Evolutionary conservation across 64 coral and sea anemone species (phyloP), one percentile per base, ranked within the genome.

Genomic region (Montipora capricornis): DNA sequence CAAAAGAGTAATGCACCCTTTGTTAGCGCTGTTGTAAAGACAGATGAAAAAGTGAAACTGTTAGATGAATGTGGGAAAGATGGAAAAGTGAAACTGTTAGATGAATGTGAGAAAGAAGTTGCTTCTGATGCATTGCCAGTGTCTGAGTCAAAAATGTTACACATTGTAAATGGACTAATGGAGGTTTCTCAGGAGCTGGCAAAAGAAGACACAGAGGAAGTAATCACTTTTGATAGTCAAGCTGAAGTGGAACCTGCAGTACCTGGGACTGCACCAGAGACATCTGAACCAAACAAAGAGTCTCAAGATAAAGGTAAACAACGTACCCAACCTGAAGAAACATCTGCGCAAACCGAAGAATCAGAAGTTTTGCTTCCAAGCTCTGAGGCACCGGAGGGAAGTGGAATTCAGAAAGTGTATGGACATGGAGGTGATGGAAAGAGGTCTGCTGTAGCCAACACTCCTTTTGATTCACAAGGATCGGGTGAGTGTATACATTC

Each of bases 401-500:
- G n/a, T n/a, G n/a, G n/a, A n/a, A n/a, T n/a, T n/a, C n/a, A n/a
- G n/a, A n/a, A n/a, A n/a, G n/a, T n/a, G n/a, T n/a, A n/a, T n/a
- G n/a, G n/a, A n/a, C n/a, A 77, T 44, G 71, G 59, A 19, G 87
- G 6, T 20, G 87, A 77, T 1, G 10, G 26, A 8, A 89, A 89
- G 74, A 10, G 4, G 8, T 14, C 87, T 5, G 9, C 12, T 20
- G 66, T 8, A 47, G 1, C 64, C 66, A 85, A 70, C 47, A 71
- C n/a, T 47, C 29, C 81, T 83, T 13, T 19, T 49, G 82, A 85
- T 70, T 10, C 66, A 14, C 82, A 69, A 85, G 82, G 6, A 49
- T 8, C 64, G 20, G 82, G 82, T 85, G 69, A 49, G 82, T 85
- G 49, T 68, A 68, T 55, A 11, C 8, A 71, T 71, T 1, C 0